Conservation (phyloP, 2,797 vertebrate species). For the Spinus olivaceus region DNA sequence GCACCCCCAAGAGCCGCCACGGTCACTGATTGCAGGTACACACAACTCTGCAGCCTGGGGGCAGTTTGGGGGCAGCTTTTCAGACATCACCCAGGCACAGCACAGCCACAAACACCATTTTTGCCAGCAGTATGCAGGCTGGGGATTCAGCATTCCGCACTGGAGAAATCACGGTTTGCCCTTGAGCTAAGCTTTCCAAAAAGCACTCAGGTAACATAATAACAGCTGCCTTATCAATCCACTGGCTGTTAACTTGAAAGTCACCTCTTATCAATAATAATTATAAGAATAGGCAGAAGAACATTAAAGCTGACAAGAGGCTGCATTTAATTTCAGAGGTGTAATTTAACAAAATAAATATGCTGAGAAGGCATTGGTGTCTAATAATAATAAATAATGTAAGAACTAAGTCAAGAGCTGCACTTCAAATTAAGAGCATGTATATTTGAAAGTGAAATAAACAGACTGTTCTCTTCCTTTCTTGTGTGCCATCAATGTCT, state of each 20-base stretch:
- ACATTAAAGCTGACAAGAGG: conserved; percentile 1
- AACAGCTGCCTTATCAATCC: neutral
- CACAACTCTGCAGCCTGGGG: rapidly evolving
- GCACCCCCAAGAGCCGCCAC: neutral
- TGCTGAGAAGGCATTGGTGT: neutral
- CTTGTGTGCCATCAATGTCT: neutral
- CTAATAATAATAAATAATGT: conserved; percentile 43
- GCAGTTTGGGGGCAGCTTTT: neutral
- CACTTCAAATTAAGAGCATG: conserved; percentile 28
- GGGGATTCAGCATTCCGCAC: neutral
- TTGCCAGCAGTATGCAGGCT: neutral
- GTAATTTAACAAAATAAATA: conserved; percentile 52
- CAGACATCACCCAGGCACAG: neutral
- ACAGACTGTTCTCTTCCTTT: conserved; percentile 10
- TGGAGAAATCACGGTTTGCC: neutral
- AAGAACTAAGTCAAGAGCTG: neutral
- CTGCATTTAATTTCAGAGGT: conserved; percentile 21
- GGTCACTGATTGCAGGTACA: neutral
- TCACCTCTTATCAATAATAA: conserved; percentile 20
- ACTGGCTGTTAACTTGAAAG: conserved; percentile 19
- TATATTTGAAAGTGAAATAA: conserved; percentile 35
- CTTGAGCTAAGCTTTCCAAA: neutral
- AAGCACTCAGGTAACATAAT: neutral
- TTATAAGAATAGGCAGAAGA: conserved; percentile 5
- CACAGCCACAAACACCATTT: neutral